These are phyloP conservation scores for Octomys mimax DNA, from an alignment of 2,797 vertebrate genomes.

Conservation along the genomic window DNA sequence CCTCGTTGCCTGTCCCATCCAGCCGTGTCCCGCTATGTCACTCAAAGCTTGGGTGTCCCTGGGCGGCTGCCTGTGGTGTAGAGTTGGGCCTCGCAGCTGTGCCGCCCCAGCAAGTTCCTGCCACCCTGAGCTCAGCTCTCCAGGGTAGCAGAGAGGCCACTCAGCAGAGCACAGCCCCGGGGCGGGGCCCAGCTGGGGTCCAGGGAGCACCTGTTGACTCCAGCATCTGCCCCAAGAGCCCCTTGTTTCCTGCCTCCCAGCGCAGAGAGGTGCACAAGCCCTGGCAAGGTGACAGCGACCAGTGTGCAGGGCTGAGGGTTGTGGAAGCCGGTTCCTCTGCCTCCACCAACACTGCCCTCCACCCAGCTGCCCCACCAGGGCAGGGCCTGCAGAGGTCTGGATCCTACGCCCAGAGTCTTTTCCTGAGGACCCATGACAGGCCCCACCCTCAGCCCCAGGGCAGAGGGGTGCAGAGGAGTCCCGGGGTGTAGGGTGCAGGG, in stretches of 20 bases:
- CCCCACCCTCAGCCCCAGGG: too few relatives aligned
- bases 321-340: background rate
- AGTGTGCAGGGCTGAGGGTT: fast-evolving
- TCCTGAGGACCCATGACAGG: fast-evolving
- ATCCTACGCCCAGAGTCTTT: fast-evolving
- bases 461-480: background rate
- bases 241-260: background rate
- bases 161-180: fast-evolving
- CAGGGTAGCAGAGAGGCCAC: background rate
- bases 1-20: background rate
- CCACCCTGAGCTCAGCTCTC: background rate
- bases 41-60: background rate
- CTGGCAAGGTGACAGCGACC: background rate
- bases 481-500: background rate
- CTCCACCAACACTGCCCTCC: fast-evolving
- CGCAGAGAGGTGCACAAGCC: background rate
- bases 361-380: fast-evolving
- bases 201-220: fast-evolving
- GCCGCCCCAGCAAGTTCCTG: background rate
- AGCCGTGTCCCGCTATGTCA: background rate
- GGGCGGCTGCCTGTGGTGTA: background rate
- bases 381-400: background rate
- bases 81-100: background rate
- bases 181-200: background rate
- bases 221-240: fast-evolving